Conservation (phyloP, 2,888 invertebrate species). For the Melipona bicolor region DNA sequence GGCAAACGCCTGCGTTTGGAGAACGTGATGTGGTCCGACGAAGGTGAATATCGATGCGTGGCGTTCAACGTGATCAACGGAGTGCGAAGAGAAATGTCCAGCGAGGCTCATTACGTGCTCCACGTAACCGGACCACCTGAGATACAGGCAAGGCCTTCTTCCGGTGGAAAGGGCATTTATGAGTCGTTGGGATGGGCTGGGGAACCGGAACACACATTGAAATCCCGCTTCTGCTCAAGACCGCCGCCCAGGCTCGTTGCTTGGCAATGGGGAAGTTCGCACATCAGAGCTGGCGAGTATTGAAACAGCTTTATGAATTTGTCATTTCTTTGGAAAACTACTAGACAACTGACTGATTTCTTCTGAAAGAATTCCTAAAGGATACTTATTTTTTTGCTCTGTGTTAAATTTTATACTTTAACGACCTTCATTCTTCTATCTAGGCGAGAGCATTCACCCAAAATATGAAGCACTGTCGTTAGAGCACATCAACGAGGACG, state of each 20-base stretch:
- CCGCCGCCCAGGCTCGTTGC: conserved; percentile 92
- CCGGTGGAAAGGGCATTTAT: conserved; percentile 76
- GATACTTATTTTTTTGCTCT: not conserved
- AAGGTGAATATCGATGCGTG: conserved; percentile 86
- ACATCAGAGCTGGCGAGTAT: conserved; percentile 79
- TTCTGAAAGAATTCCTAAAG: not conserved
- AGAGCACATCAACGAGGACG: conserved; percentile 81
- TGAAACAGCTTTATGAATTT: not conserved
- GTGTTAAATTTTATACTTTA: no score
- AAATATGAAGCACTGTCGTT: conserved; percentile 81
- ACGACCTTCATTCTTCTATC: not conserved
- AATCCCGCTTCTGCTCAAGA: conserved; percentile 80
- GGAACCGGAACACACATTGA: conserved; percentile 79
- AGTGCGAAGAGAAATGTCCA: conserved; percentile 78
- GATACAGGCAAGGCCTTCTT: conserved; percentile 78
- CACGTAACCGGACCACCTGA: conserved; percentile 82
- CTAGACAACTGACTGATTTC: not conserved
- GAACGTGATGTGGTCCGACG: conserved; percentile 86
- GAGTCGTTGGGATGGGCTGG: conserved; percentile 81
- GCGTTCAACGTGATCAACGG: conserved; percentile 86
- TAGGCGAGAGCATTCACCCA: conserved; percentile 80
- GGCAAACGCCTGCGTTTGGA: conserved; percentile 83
- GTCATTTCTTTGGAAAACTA: not conserved
- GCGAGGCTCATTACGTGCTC: conserved; percentile 77
- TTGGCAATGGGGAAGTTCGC: conserved; percentile 93